A percentile compares a stretch with the other conserved stretches of the same genome.
These are phyloP conservation scores for Paracanthobrama guichenoti DNA, from an alignment of 2,113 vertebrate genomes.

Conservation along the genomic window DNA sequence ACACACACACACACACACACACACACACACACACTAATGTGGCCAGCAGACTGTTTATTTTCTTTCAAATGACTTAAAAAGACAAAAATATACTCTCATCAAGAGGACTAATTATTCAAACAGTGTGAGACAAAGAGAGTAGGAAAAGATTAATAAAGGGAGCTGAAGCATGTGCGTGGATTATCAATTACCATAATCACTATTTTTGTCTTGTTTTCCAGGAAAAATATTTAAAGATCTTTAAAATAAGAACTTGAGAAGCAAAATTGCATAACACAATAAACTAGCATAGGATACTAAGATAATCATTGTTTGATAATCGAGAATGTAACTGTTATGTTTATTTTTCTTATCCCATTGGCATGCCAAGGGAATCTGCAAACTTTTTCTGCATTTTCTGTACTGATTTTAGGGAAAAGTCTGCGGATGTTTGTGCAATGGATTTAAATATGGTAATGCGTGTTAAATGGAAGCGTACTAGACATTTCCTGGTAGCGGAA, in stretches of 20 bases:
- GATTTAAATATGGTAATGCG: background rate
- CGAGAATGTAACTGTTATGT: slow-evolving; percentile 2
- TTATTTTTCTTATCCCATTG: slow-evolving; percentile 10
- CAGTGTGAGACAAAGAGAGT: slow-evolving; percentile 13
- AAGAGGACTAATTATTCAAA: slow-evolving; percentile 26
- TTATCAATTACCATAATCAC: slow-evolving; percentile 25
- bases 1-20: slow-evolving; percentile 42
- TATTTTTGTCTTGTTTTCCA: slow-evolving; percentile 22
- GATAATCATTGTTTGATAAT: slow-evolving; percentile 17
- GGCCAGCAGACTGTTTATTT: slow-evolving; percentile 24
- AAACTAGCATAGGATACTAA: slow-evolving; percentile 18
- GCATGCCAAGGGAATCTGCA: background rate
- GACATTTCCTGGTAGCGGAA: background rate
- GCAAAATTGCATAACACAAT: slow-evolving; percentile 1
- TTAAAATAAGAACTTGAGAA: slow-evolving; percentile 26
- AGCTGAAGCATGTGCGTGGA: background rate
- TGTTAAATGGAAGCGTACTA: background rate
- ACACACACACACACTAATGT: slow-evolving; percentile 55
- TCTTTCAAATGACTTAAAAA: slow-evolving; percentile 20
- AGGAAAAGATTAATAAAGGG: slow-evolving; percentile 7
- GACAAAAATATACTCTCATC: slow-evolving; percentile 17
- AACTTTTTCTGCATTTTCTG: slow-evolving; percentile 5
- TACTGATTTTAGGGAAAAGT: background rate
- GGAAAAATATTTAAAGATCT: slow-evolving; percentile 11
- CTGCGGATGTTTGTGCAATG: background rate